These are phyloP conservation scores for Trinorchestia longiramus DNA, from an alignment of 1,140 invertebrate genomes.

Conservation along the genomic window DNA sequence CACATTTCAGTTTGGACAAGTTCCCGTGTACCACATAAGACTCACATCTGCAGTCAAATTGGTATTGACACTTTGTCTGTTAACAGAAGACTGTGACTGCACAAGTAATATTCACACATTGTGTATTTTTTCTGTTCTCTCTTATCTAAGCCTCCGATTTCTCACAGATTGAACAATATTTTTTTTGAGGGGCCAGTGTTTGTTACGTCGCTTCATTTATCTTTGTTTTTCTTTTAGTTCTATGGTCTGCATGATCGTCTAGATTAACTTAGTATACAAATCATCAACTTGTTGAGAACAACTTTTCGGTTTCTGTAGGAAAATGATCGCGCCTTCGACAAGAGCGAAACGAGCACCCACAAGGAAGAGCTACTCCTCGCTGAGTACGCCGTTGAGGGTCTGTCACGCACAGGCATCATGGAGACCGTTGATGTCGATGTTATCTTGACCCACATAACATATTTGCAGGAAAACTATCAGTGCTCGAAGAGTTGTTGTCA, in stretches of 20 bases:
- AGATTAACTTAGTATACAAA: background rate
- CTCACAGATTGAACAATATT: no score
- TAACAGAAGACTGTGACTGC: no score
- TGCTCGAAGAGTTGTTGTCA: background rate
- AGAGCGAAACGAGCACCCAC: slow-evolving; percentile 52
- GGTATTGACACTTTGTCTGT: no score
- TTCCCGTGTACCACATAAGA: no score
- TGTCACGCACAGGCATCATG: background rate
- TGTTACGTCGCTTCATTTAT: no score
- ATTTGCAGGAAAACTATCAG: background rate
- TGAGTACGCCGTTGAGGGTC: background rate
- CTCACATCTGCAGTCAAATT: no score
- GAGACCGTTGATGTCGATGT: background rate
- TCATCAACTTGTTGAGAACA: background rate
- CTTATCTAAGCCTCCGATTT: no score
- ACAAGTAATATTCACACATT: no score
- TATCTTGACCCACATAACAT: background rate
- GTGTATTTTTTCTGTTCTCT: no score
- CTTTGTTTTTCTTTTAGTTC: background rate
- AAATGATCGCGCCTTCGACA: slow-evolving; percentile 56
- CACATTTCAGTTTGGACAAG: no score
- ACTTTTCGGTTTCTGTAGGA: slow-evolving; percentile 10
- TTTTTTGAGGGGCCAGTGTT: no score
- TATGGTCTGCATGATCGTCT: background rate
- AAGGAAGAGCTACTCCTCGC: slow-evolving; percentile 45